phyloP scores from a whole-genome alignment of 2,113 vertebrate genomes.

The Nothoprocta pentlandii region DNA sequence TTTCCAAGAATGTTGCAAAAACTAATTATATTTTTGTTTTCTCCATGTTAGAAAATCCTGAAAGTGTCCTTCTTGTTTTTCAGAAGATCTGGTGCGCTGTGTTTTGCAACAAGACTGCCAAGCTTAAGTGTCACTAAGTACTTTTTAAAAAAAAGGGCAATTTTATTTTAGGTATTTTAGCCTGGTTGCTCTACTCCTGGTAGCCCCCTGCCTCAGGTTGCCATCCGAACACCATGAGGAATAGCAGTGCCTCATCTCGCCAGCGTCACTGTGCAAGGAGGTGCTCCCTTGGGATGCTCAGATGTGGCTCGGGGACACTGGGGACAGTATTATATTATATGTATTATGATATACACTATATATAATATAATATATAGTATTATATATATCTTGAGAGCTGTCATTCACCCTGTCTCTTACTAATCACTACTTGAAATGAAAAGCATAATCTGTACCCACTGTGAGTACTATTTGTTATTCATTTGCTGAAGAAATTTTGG shows the following conservation, averaged over 20 bases:
- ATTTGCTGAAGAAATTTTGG: neutral
- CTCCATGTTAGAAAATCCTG: neutral
- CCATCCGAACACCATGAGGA: accelerated
- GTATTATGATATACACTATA: too few relatives aligned
- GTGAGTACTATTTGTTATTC: neutral
- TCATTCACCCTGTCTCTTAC: neutral
- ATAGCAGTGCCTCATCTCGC: neutral
- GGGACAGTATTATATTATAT: too few relatives aligned
- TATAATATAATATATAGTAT: too few relatives aligned
- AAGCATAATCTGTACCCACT: neutral
- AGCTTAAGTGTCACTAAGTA: neutral
- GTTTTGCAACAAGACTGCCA: neutral
- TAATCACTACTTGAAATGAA: constrained; percentile 1
- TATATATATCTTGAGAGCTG: neutral
- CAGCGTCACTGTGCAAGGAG: accelerated
- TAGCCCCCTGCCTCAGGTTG: neutral
- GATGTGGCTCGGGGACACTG: accelerated
- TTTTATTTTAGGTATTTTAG: neutral
- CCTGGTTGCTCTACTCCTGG: neutral
- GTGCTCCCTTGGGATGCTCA: accelerated
- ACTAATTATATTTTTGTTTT: neutral
- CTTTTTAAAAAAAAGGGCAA: neutral
- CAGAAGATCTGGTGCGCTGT: neutral
- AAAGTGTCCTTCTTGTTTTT: neutral
- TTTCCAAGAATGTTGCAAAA: constrained; percentile 28